A percentile compares a stretch with the other conserved stretches of the same genome.
Conservation (phyloP, 1,140 invertebrate species). For the Drosophila ogumai region DNA sequence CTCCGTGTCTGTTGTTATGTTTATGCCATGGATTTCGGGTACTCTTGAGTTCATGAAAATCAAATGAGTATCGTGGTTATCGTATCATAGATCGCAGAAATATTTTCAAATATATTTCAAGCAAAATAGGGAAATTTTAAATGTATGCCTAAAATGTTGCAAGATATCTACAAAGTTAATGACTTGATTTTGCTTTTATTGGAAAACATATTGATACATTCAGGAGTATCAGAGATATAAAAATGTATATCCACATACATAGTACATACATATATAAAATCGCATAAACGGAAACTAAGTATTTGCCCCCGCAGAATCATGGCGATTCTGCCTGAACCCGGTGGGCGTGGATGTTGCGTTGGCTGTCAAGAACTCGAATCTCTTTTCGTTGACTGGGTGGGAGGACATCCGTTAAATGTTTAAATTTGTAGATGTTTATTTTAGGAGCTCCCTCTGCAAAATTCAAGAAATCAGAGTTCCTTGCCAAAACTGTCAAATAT, state of each 20-base stretch:
- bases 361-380: background rate
- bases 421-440: background rate
- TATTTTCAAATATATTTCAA: background rate
- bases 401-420: constrained; percentile 4
- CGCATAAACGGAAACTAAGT: background rate
- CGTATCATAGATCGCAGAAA: background rate
- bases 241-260: no score
- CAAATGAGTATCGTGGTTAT: background rate
- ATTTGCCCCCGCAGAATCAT: background rate
- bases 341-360: background rate
- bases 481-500: background rate
- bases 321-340: no score
- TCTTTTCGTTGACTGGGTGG: background rate
- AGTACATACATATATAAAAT: background rate
- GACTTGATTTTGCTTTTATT: background rate
- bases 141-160: background rate
- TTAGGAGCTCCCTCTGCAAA: background rate
- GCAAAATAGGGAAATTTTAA: no score
- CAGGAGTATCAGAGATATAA: no score
- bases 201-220: background rate
- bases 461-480: background rate
- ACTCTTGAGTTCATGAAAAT: background rate
- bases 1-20: background rate
- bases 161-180: background rate
- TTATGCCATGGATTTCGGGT: background rate